Evolutionary conservation across 2,113 vertebrate genomes (phyloP), one percentile per base, ranked within the genome.

Genomic region (Petrocephalus microphthalmus): DNA sequence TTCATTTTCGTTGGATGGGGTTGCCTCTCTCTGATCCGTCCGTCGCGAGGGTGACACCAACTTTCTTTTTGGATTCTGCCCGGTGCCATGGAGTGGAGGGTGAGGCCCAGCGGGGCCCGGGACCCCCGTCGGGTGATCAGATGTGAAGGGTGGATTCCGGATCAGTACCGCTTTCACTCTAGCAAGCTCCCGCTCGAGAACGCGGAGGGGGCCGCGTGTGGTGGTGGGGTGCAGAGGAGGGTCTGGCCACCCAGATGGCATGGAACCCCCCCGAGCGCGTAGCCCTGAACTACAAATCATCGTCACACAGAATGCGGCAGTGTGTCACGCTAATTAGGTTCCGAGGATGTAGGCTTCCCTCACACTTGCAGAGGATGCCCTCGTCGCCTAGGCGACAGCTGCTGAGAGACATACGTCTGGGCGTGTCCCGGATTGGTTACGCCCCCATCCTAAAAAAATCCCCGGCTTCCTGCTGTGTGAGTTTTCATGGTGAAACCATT

Each of bases 301-400:
- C 19, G n/a, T 71, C 10, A 22, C 82, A 86, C 82, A 84, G 52
- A 89, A 87, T 85, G 78, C 64, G 49, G n/a, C 3, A 29, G 89
- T 49, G 51, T 89, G 89, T 89, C 86, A 89, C 20, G 47, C 89
- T 89, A 89, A 89, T 89, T 87, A 89, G 64, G 81, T 89, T 87
- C 87, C 60, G 19, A 87, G 78, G 89, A 89, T 84, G 87, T 53
- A 71, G 78, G 78, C 86, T 87, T 84, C 33, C 78, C 87, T 89
- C 85, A 87, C 49, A 87, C 51, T 89, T 89, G 19, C 33, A 52
- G 84, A 22, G 57, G 85, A 22, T 22, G 60, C 47, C 51, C 7
- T 74, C 54, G 10, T 33, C 42, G 22, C 54, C 37, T 2, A 29
- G 78, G 84, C 20, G 19, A 74, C 53, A 87, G 52, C 67, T 82